Evolutionary conservation across 2,888 invertebrate genomes (phyloP).

Genomic region (Brenthis hecate): DNA sequence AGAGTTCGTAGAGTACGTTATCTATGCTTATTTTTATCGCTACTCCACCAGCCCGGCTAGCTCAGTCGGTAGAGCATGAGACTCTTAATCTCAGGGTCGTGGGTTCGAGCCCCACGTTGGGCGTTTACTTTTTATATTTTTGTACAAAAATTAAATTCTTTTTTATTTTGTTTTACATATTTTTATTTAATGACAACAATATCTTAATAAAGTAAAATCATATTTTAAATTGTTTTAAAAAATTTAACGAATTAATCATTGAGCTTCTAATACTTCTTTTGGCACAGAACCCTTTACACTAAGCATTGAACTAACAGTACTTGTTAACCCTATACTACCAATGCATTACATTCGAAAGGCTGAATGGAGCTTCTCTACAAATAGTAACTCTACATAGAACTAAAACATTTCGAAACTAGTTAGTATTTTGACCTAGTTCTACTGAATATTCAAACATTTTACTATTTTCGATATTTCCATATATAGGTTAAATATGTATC

Average conservation of each 20-base stretch:
- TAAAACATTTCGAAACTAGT: too few species aligned
- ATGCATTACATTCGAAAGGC: background rate
- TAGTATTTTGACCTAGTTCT: too few species aligned
- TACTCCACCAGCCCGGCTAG: conserved; percentile 69
- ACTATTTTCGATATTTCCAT: too few species aligned
- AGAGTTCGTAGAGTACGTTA: background rate
- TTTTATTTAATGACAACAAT: too few species aligned
- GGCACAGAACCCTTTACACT: too few species aligned
- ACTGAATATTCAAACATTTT: too few species aligned
- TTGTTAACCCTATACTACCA: background rate
- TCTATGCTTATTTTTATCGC: background rate
- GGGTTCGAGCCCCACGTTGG: conserved; percentile 85
- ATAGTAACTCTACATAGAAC: background rate
- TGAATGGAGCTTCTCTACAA: background rate
- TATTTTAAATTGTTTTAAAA: too few species aligned
- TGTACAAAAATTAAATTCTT: background rate
- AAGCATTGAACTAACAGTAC: too few species aligned
- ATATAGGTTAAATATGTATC: too few species aligned
- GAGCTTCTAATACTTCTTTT: too few species aligned
- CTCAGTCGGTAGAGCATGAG: conserved; percentile 84
- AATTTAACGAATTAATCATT: too few species aligned
- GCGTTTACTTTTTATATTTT: conserved; percentile 50
- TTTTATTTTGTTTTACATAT: background rate
- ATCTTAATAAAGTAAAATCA: too few species aligned
- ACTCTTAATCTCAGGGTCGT: conserved; percentile 86